Percentiles rank a stretch among this genome's conserved stretches.
Conservation (phyloP, 2,888 invertebrate species). For the Seira sanloemensis region DNA sequence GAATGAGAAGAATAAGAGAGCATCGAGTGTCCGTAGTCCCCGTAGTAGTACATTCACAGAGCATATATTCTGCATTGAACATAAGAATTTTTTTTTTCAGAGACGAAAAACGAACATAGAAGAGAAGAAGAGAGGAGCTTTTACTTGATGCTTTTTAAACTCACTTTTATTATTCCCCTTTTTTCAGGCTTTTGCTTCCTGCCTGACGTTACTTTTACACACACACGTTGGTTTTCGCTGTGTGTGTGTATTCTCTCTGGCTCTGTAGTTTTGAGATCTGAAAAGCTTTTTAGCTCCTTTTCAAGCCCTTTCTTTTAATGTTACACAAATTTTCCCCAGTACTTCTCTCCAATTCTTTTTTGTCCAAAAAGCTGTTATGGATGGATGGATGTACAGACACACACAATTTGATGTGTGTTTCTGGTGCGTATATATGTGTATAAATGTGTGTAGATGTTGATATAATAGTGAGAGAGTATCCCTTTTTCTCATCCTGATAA, state of each 20-base stretch:
- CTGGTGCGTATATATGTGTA: conserved; percentile 10
- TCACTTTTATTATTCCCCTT: conserved; percentile 56
- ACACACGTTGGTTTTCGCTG: too few relatives aligned
- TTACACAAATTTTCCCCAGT: conserved; percentile 46
- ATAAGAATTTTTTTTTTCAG: not conserved
- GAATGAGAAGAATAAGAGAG: conserved; percentile 56
- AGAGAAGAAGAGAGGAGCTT: conserved; percentile 37
- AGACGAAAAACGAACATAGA: conserved; percentile 12
- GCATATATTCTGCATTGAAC: conserved; percentile 14
- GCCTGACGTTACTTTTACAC: conserved; percentile 46
- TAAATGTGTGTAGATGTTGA: too few relatives aligned
- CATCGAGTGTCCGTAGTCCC: too few relatives aligned
- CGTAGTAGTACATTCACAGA: conserved; percentile 20
- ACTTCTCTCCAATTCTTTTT: conserved; percentile 16
- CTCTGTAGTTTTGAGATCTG: conserved; percentile 26
- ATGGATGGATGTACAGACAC: conserved; percentile 10
- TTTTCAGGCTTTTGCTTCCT: conserved; percentile 44
- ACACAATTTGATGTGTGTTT: not conserved
- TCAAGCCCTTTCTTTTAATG: conserved; percentile 61
- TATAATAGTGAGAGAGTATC: not conserved
- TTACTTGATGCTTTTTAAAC: conserved; percentile 65
- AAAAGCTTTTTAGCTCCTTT: conserved; percentile 62
- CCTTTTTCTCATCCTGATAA: conserved; percentile 20
- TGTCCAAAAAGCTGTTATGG: conserved; percentile 27
- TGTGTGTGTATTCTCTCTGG: conserved; percentile 25